These are phyloP conservation scores for Thumatha senex DNA, from an alignment of 2,888 invertebrate genomes.

Conservation along the genomic window DNA sequence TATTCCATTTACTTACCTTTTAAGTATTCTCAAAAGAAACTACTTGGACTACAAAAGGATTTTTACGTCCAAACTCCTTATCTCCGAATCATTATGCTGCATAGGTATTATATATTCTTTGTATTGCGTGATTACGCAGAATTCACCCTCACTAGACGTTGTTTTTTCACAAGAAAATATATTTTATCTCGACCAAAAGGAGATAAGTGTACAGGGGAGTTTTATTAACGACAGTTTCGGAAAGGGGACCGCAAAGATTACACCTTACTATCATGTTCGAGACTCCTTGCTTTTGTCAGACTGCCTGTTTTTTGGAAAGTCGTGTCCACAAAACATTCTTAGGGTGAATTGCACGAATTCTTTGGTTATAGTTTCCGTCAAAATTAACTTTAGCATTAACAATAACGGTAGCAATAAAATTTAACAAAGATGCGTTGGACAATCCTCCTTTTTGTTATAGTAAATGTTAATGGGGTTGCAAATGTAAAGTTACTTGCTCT, in stretches of 20 bases:
- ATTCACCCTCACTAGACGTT: slow-evolving; percentile 42
- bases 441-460: too few relatives aligned
- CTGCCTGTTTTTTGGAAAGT: slow-evolving; percentile 36
- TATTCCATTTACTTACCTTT: neutral
- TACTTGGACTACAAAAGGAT: slow-evolving; percentile 6
- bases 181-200: slow-evolving; percentile 52
- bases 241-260: slow-evolving; percentile 60
- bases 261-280: slow-evolving; percentile 58
- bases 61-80: slow-evolving; percentile 19
- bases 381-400: too few relatives aligned
- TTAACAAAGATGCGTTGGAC: too few relatives aligned
- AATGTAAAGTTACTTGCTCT: too few relatives aligned
- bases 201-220: slow-evolving; percentile 52
- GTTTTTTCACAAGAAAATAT: slow-evolving; percentile 59
- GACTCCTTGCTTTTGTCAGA: slow-evolving; percentile 57
- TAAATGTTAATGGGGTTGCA: too few relatives aligned
- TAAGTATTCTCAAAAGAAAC: neutral
- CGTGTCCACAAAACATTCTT: slow-evolving; percentile 25
- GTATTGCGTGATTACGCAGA: slow-evolving; percentile 48
- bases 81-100: slow-evolving; percentile 23
- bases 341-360: slow-evolving; percentile 13
- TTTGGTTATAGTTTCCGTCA: too few relatives aligned
- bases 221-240: slow-evolving; percentile 74
- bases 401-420: too few relatives aligned
- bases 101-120: slow-evolving; percentile 12